Evolutionary conservation across 2,113 vertebrate species (phyloP).

Genomic region (Probosciger aterrimus): DNA sequence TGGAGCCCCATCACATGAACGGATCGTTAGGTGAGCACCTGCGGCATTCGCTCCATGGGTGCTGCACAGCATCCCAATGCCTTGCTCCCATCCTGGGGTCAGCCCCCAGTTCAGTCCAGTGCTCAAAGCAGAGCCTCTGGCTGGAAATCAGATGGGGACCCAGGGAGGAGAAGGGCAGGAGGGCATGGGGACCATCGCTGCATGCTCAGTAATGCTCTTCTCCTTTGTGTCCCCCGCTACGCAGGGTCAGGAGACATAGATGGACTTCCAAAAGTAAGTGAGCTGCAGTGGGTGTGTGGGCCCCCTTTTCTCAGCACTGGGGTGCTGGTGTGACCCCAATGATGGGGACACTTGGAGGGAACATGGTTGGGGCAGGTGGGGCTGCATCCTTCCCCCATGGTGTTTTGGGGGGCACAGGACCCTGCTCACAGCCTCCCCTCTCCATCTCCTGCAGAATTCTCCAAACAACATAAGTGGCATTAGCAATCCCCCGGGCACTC

Average conservation of each 20-base stretch:
- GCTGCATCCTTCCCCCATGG: not conserved
- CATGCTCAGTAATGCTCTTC: not conserved
- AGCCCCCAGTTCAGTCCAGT: fast-evolving
- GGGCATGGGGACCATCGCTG: fast-evolving
- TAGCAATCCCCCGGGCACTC: slow-evolving; percentile 97
- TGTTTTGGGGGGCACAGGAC: fast-evolving
- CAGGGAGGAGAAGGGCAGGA: not conserved
- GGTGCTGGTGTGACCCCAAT: not conserved
- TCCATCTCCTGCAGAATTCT: slow-evolving; percentile 84
- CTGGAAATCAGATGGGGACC: not conserved
- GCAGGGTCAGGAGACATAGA: slow-evolving; percentile 97
- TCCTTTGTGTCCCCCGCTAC: not conserved
- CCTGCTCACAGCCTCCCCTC: not conserved
- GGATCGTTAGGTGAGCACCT: slow-evolving; percentile 83
- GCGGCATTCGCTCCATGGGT: fast-evolving
- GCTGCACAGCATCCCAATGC: not conserved
- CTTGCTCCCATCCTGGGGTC: not conserved
- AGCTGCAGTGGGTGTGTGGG: not conserved
- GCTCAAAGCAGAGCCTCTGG: not conserved
- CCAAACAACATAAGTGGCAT: slow-evolving; percentile 99
- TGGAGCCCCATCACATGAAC: slow-evolving; percentile 99
- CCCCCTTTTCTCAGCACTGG: not conserved
- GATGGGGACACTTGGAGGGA: not conserved
- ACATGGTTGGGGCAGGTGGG: fast-evolving
- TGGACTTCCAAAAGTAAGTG: slow-evolving; percentile 96